Percentiles rank a stretch among this genome's conserved stretches.
Conservation (phyloP, 2,797 vertebrate genomes). For the Erpetoichthys calabaricus region DNA sequence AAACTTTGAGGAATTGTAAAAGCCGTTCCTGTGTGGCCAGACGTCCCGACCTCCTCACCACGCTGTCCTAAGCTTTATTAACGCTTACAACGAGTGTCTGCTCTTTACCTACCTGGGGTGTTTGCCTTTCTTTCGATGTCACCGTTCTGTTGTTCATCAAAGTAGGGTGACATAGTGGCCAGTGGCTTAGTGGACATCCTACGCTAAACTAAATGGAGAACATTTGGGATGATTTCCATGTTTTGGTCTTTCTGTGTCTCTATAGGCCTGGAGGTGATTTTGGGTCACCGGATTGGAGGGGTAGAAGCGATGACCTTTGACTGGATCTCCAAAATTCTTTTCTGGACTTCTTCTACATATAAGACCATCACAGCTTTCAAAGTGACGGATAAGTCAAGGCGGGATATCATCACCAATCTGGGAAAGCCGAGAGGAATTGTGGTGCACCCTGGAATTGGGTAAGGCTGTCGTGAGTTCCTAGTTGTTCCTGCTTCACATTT, state of each 20-base stretch:
- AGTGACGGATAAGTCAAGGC: conserved; percentile 42
- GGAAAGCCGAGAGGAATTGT: conserved; percentile 45
- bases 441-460: conserved; percentile 48
- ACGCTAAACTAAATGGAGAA: no score
- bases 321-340: conserved; percentile 54
- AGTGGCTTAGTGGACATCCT: no score
- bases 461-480: conserved; percentile 15
- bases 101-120: no score
- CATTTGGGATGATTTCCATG: no score
- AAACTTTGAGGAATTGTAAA: no score
- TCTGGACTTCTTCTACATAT: conserved; percentile 43
- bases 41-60: no score
- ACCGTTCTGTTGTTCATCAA: no score
- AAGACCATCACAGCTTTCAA: conserved; percentile 35
- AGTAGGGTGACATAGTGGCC: no score
- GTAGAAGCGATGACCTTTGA: conserved; percentile 51
- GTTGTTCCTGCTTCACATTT: background rate
- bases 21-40: no score
- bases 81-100: no score
- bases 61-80: no score
- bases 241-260: background rate
- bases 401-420: conserved; percentile 39
- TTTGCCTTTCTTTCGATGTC: no score
- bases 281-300: conserved; percentile 38
- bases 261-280: conserved; percentile 41